These are phyloP conservation scores for Nomada flava DNA, from an alignment of 2,888 invertebrate genomes.

Conservation along the genomic window DNA sequence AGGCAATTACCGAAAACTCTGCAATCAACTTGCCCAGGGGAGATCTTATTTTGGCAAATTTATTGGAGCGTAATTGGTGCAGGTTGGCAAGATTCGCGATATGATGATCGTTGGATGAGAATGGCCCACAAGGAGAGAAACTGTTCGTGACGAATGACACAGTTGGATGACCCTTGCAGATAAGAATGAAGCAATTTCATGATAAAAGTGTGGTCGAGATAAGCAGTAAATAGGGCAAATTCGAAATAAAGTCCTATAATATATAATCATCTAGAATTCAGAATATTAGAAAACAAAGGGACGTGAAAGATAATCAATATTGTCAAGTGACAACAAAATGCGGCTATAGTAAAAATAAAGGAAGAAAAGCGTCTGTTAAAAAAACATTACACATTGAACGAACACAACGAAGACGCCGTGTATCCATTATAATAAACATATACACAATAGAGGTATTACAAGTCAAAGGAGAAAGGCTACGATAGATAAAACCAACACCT, in stretches of 20 bases:
- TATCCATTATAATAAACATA: not conserved
- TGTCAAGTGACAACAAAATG: too few species aligned
- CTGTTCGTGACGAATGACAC: not conserved
- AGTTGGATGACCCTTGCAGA: not conserved
- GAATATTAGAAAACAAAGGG: too few species aligned
- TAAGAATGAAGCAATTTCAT: not conserved
- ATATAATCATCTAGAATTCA: too few species aligned
- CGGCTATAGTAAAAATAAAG: too few species aligned
- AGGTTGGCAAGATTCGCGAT: not conserved
- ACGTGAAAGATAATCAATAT: too few species aligned
- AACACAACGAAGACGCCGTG: too few species aligned
- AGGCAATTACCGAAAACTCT: not conserved
- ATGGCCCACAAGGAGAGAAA: not conserved
- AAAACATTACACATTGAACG: too few species aligned
- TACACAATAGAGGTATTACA: not conserved
- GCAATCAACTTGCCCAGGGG: not conserved
- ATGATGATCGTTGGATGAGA: not conserved
- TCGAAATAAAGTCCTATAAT: not conserved
- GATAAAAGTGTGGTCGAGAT: not conserved
- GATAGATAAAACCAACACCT: slow-evolving; percentile 1
- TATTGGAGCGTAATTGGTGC: not conserved
- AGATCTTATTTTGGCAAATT: not conserved
- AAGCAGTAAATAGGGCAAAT: not conserved
- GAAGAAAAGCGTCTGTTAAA: too few species aligned
- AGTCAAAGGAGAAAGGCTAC: not conserved